phyloP scores from a whole-genome alignment of 2,888 invertebrate species.

The Patella ulyssiponensis region DNA sequence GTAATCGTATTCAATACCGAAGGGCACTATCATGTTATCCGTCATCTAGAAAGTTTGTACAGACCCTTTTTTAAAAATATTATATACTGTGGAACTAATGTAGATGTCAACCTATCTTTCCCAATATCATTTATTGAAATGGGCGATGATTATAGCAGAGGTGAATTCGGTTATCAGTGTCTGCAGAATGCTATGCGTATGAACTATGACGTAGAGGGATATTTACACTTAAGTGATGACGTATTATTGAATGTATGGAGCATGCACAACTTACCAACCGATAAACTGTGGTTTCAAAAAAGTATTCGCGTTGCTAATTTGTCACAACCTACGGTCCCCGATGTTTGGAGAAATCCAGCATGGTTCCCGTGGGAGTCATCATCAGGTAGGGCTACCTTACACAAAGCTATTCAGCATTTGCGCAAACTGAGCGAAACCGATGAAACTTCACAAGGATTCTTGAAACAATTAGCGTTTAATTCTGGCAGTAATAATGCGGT shows the following conservation, averaged over 20 bases:
- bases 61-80: conserved; percentile 22
- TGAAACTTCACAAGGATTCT: not conserved
- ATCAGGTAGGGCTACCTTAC: not conserved
- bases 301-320: conserved; percentile 14
- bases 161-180: conserved; percentile 25
- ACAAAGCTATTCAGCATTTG: not conserved
- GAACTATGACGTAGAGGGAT: conserved; percentile 27
- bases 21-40: not conserved
- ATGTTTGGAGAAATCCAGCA: conserved; percentile 15
- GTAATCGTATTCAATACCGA: conserved; percentile 23
- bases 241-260: conserved; percentile 33
- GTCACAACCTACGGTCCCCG: conserved; percentile 10
- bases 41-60: conserved; percentile 18
- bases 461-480: not conserved
- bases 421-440: not conserved
- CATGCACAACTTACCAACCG: conserved; percentile 16
- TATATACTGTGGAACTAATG: conserved; percentile 19
- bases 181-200: conserved; percentile 25
- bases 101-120: not conserved
- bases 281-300: conserved; percentile 26
- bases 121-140: conserved; percentile 23
- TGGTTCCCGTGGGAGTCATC: conserved; percentile 28
- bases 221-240: conserved; percentile 28
- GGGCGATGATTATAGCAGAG: not conserved
- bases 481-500: conserved; percentile 19